Conservation (phyloP, 64 coral and sea anemone genomes). For the Astreopora myriophthalma region DNA sequence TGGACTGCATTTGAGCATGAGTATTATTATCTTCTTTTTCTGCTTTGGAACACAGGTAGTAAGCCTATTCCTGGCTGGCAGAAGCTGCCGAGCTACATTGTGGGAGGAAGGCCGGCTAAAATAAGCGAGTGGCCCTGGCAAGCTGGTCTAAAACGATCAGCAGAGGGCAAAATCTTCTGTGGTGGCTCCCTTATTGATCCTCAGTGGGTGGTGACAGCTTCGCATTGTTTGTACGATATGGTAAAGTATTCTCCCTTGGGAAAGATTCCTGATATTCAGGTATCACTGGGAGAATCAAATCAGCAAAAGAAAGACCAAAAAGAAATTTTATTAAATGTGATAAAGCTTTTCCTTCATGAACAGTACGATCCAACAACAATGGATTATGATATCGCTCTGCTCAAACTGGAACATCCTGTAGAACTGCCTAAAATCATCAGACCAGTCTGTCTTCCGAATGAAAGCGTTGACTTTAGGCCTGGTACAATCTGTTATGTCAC, state of each 20-base stretch:
- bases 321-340: slow-evolving; percentile 22
- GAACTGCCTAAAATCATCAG: slow-evolving; percentile 44
- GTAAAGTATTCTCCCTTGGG: not conserved
- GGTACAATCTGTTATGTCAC: slow-evolving; percentile 68
- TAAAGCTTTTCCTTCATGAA: slow-evolving; percentile 33
- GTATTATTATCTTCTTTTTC: too few species aligned
- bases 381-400: slow-evolving; percentile 59
- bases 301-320: slow-evolving; percentile 47
- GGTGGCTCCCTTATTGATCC: slow-evolving; percentile 58
- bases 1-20: too few species aligned
- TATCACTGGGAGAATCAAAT: slow-evolving; percentile 60
- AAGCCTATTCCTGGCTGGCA: not conserved
- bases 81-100: slow-evolving; percentile 51
- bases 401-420: slow-evolving; percentile 57
- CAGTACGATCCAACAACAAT: slow-evolving; percentile 43
- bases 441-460: slow-evolving; percentile 47
- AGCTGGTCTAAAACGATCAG: slow-evolving; percentile 46
- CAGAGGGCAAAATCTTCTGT: slow-evolving; percentile 52
- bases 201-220: slow-evolving; percentile 63
- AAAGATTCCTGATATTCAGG: slow-evolving; percentile 26
- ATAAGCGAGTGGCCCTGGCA: slow-evolving; percentile 73
- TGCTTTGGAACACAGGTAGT: not conserved
- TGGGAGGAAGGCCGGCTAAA: slow-evolving; percentile 54
- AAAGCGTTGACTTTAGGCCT: slow-evolving; percentile 55
- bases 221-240: slow-evolving; percentile 74